Evolutionary conservation across 2,797 vertebrate genomes (phyloP).

Genomic region (Peromyscus nudipes): DNA sequence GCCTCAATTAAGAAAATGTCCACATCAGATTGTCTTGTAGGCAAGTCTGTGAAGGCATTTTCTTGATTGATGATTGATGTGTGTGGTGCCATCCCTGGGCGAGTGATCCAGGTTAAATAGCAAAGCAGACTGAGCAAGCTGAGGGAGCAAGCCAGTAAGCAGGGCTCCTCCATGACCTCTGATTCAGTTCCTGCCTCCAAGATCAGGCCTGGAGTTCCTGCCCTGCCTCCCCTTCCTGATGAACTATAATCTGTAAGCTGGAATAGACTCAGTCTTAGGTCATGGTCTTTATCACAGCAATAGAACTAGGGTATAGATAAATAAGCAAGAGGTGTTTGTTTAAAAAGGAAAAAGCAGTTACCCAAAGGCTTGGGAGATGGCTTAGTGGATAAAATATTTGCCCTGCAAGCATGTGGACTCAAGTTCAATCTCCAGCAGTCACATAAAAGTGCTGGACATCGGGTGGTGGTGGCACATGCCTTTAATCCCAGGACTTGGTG

Average conservation of each 20-base stretch:
- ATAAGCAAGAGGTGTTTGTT: neutral
- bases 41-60: neutral
- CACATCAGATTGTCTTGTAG: neutral
- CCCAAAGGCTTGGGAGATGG: too few relatives aligned
- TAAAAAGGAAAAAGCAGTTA: neutral
- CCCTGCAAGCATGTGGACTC: neutral
- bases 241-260: neutral
- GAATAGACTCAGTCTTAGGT: too few relatives aligned
- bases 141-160: neutral
- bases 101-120: neutral
- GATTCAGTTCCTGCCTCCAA: neutral
- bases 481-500: neutral
- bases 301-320: neutral
- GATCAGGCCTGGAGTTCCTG: neutral
- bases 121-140: neutral
- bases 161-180: neutral
- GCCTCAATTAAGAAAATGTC: neutral
- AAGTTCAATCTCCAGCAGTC: neutral
- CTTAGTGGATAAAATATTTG: neutral
- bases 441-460: neutral
- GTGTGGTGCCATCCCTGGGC: neutral
- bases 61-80: neutral
- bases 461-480: neutral
- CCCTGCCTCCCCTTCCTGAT: neutral
- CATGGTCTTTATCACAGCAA: neutral